phyloP scores from a whole-genome alignment of 1,140 invertebrate genomes.

The Dendrolimus punctatus region DNA sequence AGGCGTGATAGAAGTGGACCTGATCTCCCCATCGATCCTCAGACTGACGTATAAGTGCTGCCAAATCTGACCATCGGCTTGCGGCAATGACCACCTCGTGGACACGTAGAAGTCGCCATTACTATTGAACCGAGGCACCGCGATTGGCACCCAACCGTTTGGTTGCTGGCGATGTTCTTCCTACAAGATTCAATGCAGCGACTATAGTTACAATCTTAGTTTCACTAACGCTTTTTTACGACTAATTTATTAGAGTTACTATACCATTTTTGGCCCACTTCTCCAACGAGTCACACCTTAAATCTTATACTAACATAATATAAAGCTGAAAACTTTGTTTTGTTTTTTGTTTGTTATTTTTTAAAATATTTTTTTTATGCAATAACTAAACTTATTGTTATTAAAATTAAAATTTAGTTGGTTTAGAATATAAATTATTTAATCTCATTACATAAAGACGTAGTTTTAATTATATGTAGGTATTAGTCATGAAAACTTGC shows the following conservation, averaged over 20 bases:
- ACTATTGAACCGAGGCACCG: constrained; percentile 49
- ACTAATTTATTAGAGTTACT: too few relatives aligned
- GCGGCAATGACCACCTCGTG: constrained; percentile 42
- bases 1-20: constrained; percentile 40
- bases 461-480: too few relatives aligned
- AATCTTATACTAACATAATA: not conserved
- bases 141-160: constrained; percentile 60
- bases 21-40: constrained; percentile 36
- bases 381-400: too few relatives aligned
- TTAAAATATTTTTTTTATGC: too few relatives aligned
- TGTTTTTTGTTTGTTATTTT: not conserved
- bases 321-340: not conserved
- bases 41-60: constrained; percentile 61
- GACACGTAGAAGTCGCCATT: constrained; percentile 47
- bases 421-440: too few relatives aligned
- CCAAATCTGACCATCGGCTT: constrained; percentile 48
- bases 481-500: too few relatives aligned
- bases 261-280: too few relatives aligned
- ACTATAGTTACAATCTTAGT: too few relatives aligned
- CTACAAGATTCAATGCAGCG: constrained; percentile 20
- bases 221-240: too few relatives aligned
- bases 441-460: too few relatives aligned
- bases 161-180: constrained; percentile 49
- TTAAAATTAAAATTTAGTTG: too few relatives aligned
- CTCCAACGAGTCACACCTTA: not conserved